Evolutionary conservation across 2,888 invertebrate genomes (phyloP).

Genomic region (Andrena flavipes): DNA sequence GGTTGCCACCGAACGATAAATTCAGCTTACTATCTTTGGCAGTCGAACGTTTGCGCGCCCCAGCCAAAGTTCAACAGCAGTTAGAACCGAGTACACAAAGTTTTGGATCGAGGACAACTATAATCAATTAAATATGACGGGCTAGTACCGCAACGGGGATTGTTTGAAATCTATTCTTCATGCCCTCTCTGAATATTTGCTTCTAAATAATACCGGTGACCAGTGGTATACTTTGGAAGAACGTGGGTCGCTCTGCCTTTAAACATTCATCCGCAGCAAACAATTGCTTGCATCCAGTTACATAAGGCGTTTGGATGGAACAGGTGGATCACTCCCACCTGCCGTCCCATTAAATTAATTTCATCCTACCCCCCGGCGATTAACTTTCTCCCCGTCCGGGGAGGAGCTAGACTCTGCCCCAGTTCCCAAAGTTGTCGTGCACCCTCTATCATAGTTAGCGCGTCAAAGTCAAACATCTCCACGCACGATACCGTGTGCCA

Average conservation of each 20-base stretch:
- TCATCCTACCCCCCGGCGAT: background rate
- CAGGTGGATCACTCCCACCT: background rate
- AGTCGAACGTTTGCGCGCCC: background rate
- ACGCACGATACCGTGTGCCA: background rate
- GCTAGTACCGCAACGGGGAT: background rate
- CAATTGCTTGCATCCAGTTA: background rate
- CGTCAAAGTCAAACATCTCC: conserved; percentile 5
- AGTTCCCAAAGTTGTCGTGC: background rate
- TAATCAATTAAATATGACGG: conserved; percentile 15
- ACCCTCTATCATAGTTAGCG: background rate
- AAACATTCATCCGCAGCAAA: background rate
- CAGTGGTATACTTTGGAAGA: background rate
- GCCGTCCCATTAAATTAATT: conserved; percentile 4
- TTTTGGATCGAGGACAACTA: conserved; percentile 1
- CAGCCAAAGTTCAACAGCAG: background rate
- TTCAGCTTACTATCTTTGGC: background rate
- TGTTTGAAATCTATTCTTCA: background rate
- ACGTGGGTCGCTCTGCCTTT: background rate
- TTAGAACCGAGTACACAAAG: background rate
- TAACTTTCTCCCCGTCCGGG: background rate
- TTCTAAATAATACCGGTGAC: background rate
- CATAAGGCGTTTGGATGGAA: background rate
- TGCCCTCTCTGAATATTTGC: conserved; percentile 16
- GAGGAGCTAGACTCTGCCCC: background rate
- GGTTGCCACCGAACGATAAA: background rate